These are phyloP conservation scores for Steromphala cineraria DNA, from an alignment of 2,888 invertebrate species.

Conservation along the genomic window DNA sequence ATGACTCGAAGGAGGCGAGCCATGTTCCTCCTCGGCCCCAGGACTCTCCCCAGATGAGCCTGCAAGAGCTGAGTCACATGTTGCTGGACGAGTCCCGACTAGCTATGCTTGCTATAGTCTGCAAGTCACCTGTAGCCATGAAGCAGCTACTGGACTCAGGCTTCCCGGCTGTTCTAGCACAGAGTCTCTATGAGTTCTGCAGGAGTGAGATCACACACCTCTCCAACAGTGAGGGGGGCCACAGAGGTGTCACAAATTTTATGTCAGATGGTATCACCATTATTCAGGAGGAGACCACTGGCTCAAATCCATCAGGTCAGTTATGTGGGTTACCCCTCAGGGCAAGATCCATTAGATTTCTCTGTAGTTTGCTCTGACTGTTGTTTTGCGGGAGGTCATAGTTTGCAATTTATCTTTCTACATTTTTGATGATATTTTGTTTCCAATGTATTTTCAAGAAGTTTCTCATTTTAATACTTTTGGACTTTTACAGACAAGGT, in stretches of 20 bases:
- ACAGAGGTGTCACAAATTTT: background rate
- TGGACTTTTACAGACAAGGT: constrained; percentile 27
- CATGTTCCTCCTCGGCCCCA: constrained; percentile 20
- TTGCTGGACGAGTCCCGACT: constrained; percentile 78
- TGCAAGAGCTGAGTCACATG: constrained; percentile 65
- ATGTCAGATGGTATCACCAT: background rate
- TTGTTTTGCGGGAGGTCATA: too few species aligned
- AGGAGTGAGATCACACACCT: constrained; percentile 56
- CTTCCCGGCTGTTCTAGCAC: constrained; percentile 77
- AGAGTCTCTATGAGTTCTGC: constrained; percentile 72
- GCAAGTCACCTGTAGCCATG: constrained; percentile 87
- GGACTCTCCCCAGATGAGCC: constrained; percentile 35
- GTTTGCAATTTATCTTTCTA: background rate
- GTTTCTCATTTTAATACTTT: background rate
- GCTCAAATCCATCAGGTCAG: background rate
- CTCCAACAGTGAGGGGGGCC: background rate
- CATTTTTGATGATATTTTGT: background rate
- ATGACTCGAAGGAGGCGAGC: constrained; percentile 74
- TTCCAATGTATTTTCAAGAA: too few species aligned
- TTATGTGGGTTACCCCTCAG: background rate
- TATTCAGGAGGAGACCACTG: background rate
- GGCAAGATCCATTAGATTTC: background rate
- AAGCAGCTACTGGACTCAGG: constrained; percentile 86
- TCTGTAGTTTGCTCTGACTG: too few species aligned
- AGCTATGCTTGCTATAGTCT: constrained; percentile 86